A percentile compares a stretch with the other conserved stretches of the same genome.
Evolutionary conservation across 1,140 invertebrate species (phyloP).

Genomic region (Notospermus geniculatus): DNA sequence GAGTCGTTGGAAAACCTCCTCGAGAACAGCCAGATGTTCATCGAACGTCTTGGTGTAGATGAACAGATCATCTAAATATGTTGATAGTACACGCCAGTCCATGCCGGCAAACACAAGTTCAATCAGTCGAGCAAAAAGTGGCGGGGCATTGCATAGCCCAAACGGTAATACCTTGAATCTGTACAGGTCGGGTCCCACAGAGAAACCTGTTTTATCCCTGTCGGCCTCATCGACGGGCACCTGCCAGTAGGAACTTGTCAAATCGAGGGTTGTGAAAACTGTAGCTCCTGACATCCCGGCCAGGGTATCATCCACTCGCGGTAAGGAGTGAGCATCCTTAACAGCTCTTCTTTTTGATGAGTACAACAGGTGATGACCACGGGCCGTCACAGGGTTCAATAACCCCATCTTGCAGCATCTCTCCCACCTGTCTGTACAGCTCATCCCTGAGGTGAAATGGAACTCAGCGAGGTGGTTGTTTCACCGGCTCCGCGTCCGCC

Average conservation of each 20-base stretch:
- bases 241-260: constrained; percentile 38
- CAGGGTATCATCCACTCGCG: constrained; percentile 54
- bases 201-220: constrained; percentile 36
- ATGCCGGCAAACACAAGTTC: not conserved
- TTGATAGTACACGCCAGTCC: not conserved
- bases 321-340: constrained; percentile 58
- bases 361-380: constrained; percentile 12
- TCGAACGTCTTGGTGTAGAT: constrained; percentile 1
- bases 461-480: no score
- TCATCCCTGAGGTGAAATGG: no score
- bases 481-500: no score
- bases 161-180: not conserved
- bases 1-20: not conserved
- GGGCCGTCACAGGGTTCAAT: not conserved
- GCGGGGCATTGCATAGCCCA: not conserved
- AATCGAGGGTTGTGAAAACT: constrained; percentile 55
- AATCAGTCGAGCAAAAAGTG: not conserved
- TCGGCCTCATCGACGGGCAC: constrained; percentile 38
- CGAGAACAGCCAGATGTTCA: not conserved
- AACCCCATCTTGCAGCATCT: constrained; percentile 9
- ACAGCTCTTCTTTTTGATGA: constrained; percentile 28
- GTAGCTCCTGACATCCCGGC: constrained; percentile 37
- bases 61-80: constrained; percentile 5
- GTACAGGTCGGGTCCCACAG: not conserved
- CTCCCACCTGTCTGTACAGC: not conserved